These are phyloP conservation scores for Cotesia congregata DNA, from an alignment of 2,888 invertebrate species.

Conservation along the genomic window DNA sequence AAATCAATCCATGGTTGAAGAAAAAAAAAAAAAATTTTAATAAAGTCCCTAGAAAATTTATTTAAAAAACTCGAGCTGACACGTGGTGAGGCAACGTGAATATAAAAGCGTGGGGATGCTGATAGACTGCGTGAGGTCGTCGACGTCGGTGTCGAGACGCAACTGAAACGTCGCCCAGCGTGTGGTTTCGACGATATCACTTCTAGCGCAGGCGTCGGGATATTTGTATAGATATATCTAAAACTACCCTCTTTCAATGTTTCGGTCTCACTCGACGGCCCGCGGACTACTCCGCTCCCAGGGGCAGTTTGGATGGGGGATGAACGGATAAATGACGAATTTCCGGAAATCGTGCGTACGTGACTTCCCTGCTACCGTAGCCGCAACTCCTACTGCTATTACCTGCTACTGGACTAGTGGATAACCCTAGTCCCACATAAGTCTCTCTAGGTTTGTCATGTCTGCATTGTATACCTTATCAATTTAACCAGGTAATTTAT, in stretches of 20 bases:
- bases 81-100: conserved; percentile 19
- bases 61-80: neutral
- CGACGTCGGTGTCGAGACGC: conserved; percentile 58
- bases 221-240: conserved; percentile 7
- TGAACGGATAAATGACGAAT: conserved; percentile 61
- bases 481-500: conserved; percentile 20
- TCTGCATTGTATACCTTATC: conserved; percentile 20
- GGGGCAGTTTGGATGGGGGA: conserved; percentile 42
- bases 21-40: neutral
- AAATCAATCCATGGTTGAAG: neutral
- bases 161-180: conserved; percentile 54
- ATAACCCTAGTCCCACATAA: conserved; percentile 1
- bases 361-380: conserved; percentile 49
- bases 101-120: conserved; percentile 33
- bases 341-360: conserved; percentile 60
- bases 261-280: conserved; percentile 1
- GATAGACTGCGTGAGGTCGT: conserved; percentile 44
- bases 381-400: conserved; percentile 3
- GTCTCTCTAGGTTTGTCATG: conserved; percentile 12
- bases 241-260: conserved; percentile 5
- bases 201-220: conserved; percentile 56
- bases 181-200: conserved; percentile 50
- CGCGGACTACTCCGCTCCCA: conserved; percentile 12
- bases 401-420: neutral
- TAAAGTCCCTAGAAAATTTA: neutral